Conservation (phyloP, 53 echinoderm and acorn worm genomes). For the Apostichopus leukothele region DNA sequence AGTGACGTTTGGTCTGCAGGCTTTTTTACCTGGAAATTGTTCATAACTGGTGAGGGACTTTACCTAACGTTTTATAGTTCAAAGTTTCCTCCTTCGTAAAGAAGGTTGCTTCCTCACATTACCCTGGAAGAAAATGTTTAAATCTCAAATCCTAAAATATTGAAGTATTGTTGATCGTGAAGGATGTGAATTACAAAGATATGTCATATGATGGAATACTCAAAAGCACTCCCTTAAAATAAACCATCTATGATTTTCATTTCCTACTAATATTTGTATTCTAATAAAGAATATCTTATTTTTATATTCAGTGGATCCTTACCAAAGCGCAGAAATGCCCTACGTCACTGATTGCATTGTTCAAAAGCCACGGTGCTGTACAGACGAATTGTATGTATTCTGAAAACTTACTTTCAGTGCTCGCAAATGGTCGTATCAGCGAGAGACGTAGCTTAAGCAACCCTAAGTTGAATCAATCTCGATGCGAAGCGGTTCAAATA, state of each 20-base stretch:
- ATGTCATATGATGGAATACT: neutral
- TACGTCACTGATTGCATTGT: neutral
- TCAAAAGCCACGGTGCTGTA: neutral
- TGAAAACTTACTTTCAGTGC: neutral
- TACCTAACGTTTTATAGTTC: no score
- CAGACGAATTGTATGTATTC: neutral
- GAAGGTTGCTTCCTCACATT: no score
- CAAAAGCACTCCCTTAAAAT: neutral
- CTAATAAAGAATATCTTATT: neutral
- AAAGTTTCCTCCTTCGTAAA: no score
- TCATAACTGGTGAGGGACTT: neutral
- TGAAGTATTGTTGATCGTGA: no score
- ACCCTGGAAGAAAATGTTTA: no score
- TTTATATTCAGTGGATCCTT: neutral
- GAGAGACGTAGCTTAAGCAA: no score
- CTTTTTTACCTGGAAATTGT: neutral
- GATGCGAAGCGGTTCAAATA: no score
- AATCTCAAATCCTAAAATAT: no score
- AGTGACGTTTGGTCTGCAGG: slow-evolving; percentile 15
- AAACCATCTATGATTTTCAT: neutral
- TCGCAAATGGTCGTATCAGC: no score
- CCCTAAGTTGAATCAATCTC: no score
- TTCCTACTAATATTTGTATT: no score
- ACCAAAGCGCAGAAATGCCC: neutral
- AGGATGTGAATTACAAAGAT: neutral